Evolutionary conservation across 2,113 vertebrate genomes (phyloP).

Genomic region (Pseudorhombus dupliciocellatus): DNA sequence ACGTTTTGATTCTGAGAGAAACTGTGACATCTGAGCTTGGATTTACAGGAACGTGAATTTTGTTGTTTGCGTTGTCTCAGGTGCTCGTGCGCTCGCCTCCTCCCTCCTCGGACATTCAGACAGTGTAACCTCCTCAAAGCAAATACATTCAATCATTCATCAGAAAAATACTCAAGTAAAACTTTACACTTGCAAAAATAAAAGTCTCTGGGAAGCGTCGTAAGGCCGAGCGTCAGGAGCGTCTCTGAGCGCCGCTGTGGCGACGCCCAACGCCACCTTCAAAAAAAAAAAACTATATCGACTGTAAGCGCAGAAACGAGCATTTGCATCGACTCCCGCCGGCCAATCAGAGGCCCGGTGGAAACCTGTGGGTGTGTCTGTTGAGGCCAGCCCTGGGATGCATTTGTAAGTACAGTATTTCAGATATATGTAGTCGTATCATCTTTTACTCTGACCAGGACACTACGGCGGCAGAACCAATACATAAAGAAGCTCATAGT

Average conservation of each 20-base stretch:
- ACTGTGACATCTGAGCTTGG: not conserved
- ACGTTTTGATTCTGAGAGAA: too few species aligned
- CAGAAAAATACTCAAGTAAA: conserved; percentile 62
- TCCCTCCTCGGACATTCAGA: conserved; percentile 55
- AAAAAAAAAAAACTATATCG: conserved; percentile 37
- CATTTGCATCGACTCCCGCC: conserved; percentile 7
- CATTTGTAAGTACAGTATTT: conserved; percentile 76
- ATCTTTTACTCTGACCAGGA: conserved; percentile 69
- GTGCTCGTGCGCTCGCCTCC: conserved; percentile 19
- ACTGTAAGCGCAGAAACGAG: conserved; percentile 37
- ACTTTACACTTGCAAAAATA: conserved; percentile 65
- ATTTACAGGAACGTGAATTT: too few species aligned
- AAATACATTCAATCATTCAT: conserved; percentile 71
- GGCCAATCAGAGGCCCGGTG: not conserved
- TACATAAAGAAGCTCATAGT: conserved; percentile 75
- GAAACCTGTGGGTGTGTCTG: conserved; percentile 11
- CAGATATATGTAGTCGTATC: conserved; percentile 74
- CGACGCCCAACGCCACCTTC: conserved; percentile 30
- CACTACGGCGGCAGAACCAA: conserved; percentile 77
- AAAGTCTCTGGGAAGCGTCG: conserved; percentile 62
- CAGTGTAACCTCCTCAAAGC: conserved; percentile 28
- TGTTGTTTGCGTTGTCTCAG: not conserved
- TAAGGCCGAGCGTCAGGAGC: conserved; percentile 49
- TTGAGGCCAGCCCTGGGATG: conserved; percentile 69
- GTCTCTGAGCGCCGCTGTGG: not conserved